Base-by-base conservation (phyloP, 1,140 invertebrate genomes). In the Zaprionus kolodkinae region DNA sequence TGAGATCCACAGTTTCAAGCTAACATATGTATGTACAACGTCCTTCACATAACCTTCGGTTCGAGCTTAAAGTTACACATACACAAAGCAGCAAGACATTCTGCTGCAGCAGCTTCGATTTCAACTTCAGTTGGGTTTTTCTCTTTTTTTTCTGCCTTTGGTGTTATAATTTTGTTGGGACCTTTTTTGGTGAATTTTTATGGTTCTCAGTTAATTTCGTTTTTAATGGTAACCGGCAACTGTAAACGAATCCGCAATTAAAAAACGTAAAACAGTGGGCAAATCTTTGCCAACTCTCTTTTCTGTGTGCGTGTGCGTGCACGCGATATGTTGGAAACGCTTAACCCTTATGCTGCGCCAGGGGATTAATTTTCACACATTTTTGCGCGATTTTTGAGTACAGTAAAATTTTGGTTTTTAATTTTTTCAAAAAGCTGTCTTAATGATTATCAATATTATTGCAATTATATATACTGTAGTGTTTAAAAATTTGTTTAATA, bases 31-130 rank as follows among this genome's bases (percentile, higher is more conserved):
- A 6, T 12, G 17, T 35, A 4, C 1, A 21, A 21, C 72, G 81
- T 72, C 86, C 86, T 79, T 74, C 69, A 61, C 2, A 57, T 72
- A 72, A 89, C 85, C 85, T 89, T 85, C 78, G 36, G 3, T 27
- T 3, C 36, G 27, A 33, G 73, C 56, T 48, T 72, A 33, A 65
- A 50, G 50, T 87, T 72, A 69, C 73, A 65, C 73, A 65, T 13
- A 13, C 33, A 10, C 33, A 10, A 35, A 7, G 33, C 17, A 21
- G 45, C 17, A 57, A 36, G 9, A 57, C 48, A 11, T 21, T 35
- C 25, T 15, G 56, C 21, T 50, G 65, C 65, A 3, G 17, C 55
- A 12, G 52, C 36, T 30, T 25, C 63, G 21, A 38, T 38, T 12
- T 38, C 40, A 45, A 48, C 38, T 68, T 61, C 6, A 54, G 17